These are phyloP conservation scores for Criorhina ranunculi DNA, from an alignment of 2,888 invertebrate genomes.

Conservation along the genomic window DNA sequence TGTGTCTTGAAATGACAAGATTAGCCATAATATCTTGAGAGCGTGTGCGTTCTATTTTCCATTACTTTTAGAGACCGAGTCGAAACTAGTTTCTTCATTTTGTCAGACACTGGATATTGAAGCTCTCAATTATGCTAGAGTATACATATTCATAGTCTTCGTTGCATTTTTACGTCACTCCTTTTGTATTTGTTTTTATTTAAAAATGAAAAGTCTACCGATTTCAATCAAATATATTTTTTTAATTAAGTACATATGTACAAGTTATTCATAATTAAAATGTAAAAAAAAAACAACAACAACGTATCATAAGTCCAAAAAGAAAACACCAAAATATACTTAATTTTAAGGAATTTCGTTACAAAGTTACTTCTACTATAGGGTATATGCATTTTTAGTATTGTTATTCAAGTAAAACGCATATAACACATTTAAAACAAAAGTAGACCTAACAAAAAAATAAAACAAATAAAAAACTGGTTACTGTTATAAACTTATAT, in stretches of 20 bases:
- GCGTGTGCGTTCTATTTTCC: too few species aligned
- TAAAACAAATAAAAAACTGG: background rate
- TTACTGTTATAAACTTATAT: conserved; percentile 42
- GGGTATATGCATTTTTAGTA: conserved; percentile 7
- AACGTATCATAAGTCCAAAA: conserved; percentile 39
- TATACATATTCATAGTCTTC: too few species aligned
- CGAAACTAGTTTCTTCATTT: too few species aligned
- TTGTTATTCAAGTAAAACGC: conserved; percentile 9
- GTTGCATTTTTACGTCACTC: too few species aligned
- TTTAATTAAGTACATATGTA: background rate
- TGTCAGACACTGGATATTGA: background rate
- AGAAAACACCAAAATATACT: conserved; percentile 14
- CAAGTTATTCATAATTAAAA: background rate
- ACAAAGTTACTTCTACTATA: conserved; percentile 7
- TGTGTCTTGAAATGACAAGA: too few species aligned
- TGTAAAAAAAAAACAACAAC: background rate
- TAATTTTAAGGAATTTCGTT: conserved; percentile 38
- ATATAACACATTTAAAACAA: conserved; percentile 10
- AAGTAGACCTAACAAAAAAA: background rate
- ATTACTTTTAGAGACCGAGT: too few species aligned
- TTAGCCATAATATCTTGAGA: too few species aligned
- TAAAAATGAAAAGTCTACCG: background rate
- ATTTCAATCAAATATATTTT: background rate
- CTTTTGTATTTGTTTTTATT: background rate
- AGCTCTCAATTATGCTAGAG: background rate